Conservation (phyloP, 2,797 vertebrate species). For the Chloroceryle inda region DNA sequence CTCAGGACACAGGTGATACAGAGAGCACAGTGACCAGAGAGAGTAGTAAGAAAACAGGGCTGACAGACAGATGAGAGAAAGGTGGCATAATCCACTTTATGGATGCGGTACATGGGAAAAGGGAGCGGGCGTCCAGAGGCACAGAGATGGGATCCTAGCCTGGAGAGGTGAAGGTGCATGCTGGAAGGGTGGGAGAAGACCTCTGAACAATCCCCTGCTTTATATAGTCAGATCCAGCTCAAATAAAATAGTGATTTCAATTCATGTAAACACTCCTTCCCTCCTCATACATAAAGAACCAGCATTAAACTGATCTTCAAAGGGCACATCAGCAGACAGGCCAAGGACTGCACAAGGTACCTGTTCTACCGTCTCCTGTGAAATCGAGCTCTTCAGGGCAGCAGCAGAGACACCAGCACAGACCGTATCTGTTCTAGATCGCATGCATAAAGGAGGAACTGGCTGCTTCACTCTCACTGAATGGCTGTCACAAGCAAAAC, state of each 20-base stretch:
- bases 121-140: background rate
- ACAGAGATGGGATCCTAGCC: background rate
- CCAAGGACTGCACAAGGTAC: background rate
- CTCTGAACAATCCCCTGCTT: background rate
- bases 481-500: conserved; percentile 50
- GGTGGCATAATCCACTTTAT: background rate
- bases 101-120: background rate
- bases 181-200: background rate
- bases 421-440: background rate
- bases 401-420: background rate
- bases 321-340: background rate
- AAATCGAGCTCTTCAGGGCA: background rate
- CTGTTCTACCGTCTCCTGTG: background rate
- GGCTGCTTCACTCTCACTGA: conserved; percentile 34
- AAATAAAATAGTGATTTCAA: background rate
- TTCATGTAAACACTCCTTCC: background rate
- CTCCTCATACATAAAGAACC: background rate
- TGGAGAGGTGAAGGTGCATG: background rate
- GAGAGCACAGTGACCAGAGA: background rate
- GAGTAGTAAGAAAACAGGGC: background rate
- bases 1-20: background rate
- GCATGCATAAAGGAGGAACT: background rate
- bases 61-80: background rate
- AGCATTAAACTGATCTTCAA: background rate
- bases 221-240: background rate